These are phyloP conservation scores for Heliconius ethilla DNA, from an alignment of 2,888 invertebrate genomes.

Conservation along the genomic window DNA sequence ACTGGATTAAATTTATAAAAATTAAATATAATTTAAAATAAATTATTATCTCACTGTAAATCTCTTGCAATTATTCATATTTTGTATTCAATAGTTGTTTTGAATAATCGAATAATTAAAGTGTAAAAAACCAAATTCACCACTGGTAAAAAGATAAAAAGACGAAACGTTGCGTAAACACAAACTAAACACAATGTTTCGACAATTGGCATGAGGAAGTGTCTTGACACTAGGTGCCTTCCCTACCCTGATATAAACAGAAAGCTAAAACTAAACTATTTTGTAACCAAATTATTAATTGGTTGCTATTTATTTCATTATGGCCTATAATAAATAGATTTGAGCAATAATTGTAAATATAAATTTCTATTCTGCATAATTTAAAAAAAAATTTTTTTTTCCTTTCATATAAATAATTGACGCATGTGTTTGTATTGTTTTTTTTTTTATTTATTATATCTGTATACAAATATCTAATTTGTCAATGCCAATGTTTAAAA, in stretches of 20 bases:
- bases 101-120: neutral
- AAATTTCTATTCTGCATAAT: neutral
- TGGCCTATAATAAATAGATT: constrained; percentile 39
- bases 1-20: neutral
- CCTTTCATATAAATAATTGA: neutral
- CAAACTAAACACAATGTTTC: neutral
- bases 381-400: neutral
- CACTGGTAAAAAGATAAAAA: neutral
- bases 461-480: neutral
- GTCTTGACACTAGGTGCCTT: neutral
- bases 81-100: neutral
- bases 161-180: neutral
- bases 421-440: neutral
- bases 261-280: neutral
- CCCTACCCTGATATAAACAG: neutral
- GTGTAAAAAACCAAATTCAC: too few relatives aligned
- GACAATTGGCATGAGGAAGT: neutral
- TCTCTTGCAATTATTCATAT: constrained; percentile 6
- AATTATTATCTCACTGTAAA: constrained; percentile 5
- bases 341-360: constrained; percentile 63
- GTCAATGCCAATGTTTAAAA: neutral
- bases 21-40: neutral
- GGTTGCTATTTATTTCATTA: constrained; percentile 25
- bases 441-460: neutral
- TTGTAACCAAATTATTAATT: neutral